Conservation (phyloP, 2,113 vertebrate genomes). For the Tympanuchus pallidicinctus region DNA sequence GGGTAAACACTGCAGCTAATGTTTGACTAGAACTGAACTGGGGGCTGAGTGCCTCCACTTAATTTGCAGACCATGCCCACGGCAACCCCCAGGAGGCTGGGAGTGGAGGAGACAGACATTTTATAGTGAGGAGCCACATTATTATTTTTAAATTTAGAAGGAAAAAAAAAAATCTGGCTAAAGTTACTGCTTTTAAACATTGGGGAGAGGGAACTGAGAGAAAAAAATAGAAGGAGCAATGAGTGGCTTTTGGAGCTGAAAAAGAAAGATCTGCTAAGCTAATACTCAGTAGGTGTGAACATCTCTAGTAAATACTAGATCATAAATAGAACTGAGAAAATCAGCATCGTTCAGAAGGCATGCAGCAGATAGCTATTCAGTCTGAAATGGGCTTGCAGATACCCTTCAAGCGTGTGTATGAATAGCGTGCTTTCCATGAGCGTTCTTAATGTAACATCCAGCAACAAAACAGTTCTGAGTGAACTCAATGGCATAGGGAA, state of each 20-base stretch:
- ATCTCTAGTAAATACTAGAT: constrained; percentile 50
- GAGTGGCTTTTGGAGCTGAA: constrained; percentile 40
- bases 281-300: constrained; percentile 5
- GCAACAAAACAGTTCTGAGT: accelerated
- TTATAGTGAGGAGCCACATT: constrained; percentile 68
- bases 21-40: constrained; percentile 74
- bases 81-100: constrained; percentile 63
- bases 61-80: constrained; percentile 73
- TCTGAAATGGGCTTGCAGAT: background rate
- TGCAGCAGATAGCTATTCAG: background rate
- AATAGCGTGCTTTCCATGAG: accelerated
- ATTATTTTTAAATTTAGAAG: constrained; percentile 71
- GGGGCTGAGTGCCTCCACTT: constrained; percentile 69
- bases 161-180: constrained; percentile 22
- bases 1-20: constrained; percentile 78
- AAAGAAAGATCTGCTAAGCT: constrained; percentile 37
- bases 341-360: background rate
- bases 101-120: constrained; percentile 63
- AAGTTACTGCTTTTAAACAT: constrained; percentile 29
- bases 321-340: constrained; percentile 32
- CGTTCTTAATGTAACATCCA: background rate
- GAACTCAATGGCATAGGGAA: background rate
- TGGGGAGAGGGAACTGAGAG: background rate
- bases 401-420: background rate
- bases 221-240: background rate